Percentiles rank a stretch among this genome's conserved stretches.
phyloP scores from a whole-genome alignment of 2,113 vertebrate genomes.

The Mus musculus region DNA sequence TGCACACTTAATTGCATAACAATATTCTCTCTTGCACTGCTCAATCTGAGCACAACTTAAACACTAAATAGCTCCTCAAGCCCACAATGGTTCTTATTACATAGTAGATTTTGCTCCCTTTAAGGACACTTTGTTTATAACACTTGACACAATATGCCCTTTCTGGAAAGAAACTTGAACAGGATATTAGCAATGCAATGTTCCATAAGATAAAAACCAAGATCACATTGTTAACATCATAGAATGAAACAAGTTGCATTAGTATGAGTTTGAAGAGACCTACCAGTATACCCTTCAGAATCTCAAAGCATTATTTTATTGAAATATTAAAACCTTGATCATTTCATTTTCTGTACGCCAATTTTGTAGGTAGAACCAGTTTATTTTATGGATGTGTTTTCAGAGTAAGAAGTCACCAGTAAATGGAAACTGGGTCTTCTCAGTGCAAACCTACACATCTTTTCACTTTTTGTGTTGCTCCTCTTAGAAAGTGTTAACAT shows the following conservation, averaged over 20 bases:
- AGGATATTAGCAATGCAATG: neutral
- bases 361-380: neutral
- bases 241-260: neutral
- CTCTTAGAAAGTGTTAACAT: neutral
- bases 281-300: neutral
- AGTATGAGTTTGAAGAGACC: neutral
- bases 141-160: neutral
- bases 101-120: conserved; percentile 23
- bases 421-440: neutral
- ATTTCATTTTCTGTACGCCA: neutral
- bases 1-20: conserved; percentile 4
- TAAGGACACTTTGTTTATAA: conserved; percentile 35
- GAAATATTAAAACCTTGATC: neutral
- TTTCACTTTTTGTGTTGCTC: neutral
- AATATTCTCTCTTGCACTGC: neutral
- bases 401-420: neutral
- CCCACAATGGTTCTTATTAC: neutral
- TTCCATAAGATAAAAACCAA: conserved; percentile 13
- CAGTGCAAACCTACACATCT: neutral
- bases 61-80: neutral
- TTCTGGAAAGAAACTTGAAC: conserved; percentile 12
- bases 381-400: neutral
- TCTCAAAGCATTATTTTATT: neutral
- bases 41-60: neutral
- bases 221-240: conserved; percentile 35